Conservation (phyloP, 1,140 invertebrate genomes). For the Trypoxylus dichotomus region DNA sequence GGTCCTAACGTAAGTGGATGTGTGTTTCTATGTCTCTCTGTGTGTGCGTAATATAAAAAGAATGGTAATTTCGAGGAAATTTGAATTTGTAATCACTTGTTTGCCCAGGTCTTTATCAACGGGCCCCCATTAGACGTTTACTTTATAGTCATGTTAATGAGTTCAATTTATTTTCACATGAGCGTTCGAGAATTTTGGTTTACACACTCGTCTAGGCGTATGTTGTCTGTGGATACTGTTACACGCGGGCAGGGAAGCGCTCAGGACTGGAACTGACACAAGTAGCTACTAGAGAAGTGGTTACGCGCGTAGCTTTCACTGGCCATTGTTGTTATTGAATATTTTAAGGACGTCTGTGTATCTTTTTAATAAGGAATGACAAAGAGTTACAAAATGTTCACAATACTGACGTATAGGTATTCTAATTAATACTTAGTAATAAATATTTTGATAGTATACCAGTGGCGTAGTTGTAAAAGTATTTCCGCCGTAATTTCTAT, state of each 20-base stretch:
- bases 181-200: slow-evolving; percentile 23
- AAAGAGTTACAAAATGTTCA: not conserved
- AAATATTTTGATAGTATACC: slow-evolving; percentile 14
- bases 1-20: not conserved
- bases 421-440: slow-evolving; percentile 6
- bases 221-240: not conserved
- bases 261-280: not conserved
- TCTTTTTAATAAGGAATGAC: slow-evolving; percentile 6
- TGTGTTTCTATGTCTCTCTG: not conserved
- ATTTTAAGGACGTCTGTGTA: slow-evolving; percentile 11
- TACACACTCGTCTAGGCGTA: not conserved
- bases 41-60: slow-evolving; percentile 8
- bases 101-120: slow-evolving; percentile 23
- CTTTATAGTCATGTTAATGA: slow-evolving; percentile 24
- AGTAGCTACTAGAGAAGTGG: slow-evolving; percentile 18
- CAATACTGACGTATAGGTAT: not conserved
- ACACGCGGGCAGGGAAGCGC: not conserved
- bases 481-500: not conserved
- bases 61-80: slow-evolving; percentile 15
- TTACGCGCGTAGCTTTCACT: slow-evolving; percentile 21
- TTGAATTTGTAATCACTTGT: slow-evolving; percentile 24
- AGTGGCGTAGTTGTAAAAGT: not conserved
- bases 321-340: slow-evolving; percentile 19
- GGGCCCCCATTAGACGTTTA: slow-evolving; percentile 17
- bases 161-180: slow-evolving; percentile 24